These are phyloP conservation scores for Podabrus alpinus DNA, from an alignment of 2,888 invertebrate species.

Conservation along the genomic window DNA sequence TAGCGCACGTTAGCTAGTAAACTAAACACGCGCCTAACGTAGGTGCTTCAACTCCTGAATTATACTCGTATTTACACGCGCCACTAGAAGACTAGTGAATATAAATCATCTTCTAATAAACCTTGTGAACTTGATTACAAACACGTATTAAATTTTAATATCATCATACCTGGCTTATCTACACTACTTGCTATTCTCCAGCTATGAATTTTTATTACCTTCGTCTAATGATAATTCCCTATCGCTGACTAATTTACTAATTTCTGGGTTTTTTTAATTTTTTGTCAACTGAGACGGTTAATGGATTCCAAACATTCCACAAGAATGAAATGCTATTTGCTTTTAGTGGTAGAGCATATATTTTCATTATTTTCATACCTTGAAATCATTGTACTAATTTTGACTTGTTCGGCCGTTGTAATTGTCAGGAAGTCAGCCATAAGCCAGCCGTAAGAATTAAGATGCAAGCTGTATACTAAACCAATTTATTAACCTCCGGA, in stretches of 20 bases:
- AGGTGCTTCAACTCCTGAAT: conserved; percentile 25
- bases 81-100: conserved; percentile 14
- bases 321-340: too few relatives aligned
- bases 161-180: background rate
- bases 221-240: background rate
- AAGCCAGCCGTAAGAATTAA: too few relatives aligned
- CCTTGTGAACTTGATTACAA: conserved; percentile 11
- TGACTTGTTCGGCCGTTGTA: too few relatives aligned
- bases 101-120: conserved; percentile 19
- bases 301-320: background rate
- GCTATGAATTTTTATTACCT: background rate
- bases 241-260: background rate
- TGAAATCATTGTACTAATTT: too few relatives aligned
- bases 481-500: too few relatives aligned
- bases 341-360: too few relatives aligned
- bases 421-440: too few relatives aligned
- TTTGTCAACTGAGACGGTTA: background rate
- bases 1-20: conserved; percentile 30
- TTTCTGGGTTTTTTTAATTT: background rate
- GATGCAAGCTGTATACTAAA: too few relatives aligned
- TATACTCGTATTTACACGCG: conserved; percentile 25
- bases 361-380: too few relatives aligned
- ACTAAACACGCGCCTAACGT: conserved; percentile 20
- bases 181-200: background rate
- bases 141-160: conserved; percentile 16